phyloP scores from a whole-genome alignment of 2,113 vertebrate species.

The Thomomys bottae region DNA sequence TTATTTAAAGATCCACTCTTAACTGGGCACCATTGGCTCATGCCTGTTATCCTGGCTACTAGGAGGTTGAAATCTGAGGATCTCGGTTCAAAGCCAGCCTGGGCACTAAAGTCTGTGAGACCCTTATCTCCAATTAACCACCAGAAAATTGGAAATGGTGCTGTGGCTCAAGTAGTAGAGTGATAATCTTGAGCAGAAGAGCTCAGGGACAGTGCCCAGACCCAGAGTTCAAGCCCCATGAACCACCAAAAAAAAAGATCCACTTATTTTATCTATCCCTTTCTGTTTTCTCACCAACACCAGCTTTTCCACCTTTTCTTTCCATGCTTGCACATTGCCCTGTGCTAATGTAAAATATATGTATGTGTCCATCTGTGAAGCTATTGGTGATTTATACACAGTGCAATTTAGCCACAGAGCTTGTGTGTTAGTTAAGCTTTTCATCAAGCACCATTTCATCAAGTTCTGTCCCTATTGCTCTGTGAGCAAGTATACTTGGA shows the following conservation, averaged over 20 bases:
- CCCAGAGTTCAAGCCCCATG: too few species aligned
- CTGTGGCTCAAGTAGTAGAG: too few species aligned
- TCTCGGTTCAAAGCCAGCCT: too few species aligned
- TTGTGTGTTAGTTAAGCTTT: not conserved
- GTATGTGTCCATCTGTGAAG: conserved; percentile 2
- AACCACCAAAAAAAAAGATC: too few species aligned
- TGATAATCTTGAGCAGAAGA: too few species aligned
- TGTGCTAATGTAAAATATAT: not conserved
- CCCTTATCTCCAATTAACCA: too few species aligned
- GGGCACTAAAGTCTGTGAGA: too few species aligned
- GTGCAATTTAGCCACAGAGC: not conserved
- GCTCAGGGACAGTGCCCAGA: too few species aligned
- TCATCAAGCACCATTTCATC: not conserved
- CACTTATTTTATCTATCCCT: not conserved
- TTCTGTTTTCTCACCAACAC: not conserved
- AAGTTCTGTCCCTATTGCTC: not conserved
- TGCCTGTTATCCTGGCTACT: too few species aligned
- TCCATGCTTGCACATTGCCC: not conserved
- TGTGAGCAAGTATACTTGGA: not conserved
- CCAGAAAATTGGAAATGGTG: too few species aligned
- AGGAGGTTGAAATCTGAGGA: too few species aligned
- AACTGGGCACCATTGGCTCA: too few species aligned
- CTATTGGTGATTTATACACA: not conserved
- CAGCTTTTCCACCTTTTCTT: not conserved
- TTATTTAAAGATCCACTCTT: not conserved